Evolutionary conservation across 2,113 vertebrate species (phyloP).

Genomic region (Salminus brasiliensis): DNA sequence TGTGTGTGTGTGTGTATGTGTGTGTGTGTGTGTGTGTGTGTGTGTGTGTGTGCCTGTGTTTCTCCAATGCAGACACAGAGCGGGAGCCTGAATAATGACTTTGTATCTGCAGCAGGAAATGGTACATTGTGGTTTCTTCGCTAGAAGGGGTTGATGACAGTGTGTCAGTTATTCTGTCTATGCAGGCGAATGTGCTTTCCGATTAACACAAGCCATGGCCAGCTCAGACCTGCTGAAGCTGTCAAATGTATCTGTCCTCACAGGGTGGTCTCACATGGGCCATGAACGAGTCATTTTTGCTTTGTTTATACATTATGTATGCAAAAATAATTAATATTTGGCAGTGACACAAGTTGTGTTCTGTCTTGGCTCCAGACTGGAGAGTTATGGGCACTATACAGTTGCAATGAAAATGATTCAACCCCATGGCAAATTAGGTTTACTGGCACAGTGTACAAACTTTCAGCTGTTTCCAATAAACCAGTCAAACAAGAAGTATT

Average conservation of each 20-base stretch:
- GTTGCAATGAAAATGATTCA: no score
- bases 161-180: neutral
- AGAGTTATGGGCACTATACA: no score
- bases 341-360: no score
- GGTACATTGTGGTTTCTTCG: slow-evolving; percentile 59
- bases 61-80: neutral
- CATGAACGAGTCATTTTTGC: neutral
- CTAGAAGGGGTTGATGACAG: neutral
- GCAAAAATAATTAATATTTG: neutral
- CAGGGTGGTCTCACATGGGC: neutral
- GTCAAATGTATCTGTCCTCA: neutral
- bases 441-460: no score
- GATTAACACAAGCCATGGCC: neutral
- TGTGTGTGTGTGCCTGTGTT: slow-evolving; percentile 12
- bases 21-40: slow-evolving; percentile 23
- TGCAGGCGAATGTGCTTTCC: neutral
- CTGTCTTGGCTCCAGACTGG: no score
- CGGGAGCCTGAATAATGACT: neutral
- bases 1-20: slow-evolving; percentile 32
- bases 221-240: neutral
- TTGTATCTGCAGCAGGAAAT: slow-evolving; percentile 29
- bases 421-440: no score
- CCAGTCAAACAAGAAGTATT: no score
- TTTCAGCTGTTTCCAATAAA: no score
- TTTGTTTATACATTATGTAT: neutral